Base-by-base conservation (phyloP, 2,888 invertebrate genomes). In the Plemyria rubiginata region DNA sequence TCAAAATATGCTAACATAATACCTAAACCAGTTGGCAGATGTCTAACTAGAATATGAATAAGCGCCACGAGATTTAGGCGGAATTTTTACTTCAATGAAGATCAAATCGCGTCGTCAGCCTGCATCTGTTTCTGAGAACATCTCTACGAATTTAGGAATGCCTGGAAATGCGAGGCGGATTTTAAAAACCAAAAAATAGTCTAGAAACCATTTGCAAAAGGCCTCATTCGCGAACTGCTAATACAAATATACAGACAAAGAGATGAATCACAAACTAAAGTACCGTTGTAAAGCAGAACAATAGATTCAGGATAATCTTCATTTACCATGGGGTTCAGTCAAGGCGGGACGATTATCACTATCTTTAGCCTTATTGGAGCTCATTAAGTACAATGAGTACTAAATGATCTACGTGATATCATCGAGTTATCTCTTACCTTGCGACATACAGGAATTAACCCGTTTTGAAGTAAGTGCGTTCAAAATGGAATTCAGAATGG, bases 281-380 rank as follows among this genome's bases (percentile, higher is more conserved):
- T 58, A 65, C 22, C 72, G 74, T 68, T 68, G 70, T 65, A 53
- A 63, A 60, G 50, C 60, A 66, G 66, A 77, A 80, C 79, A 82
- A 80, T 77, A 66, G 73, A 43, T 65, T 69, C 62, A 65, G 72
- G 76, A 76, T 78, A 71, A 80, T 76, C 78, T 71, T 66, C 60
- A 75, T 76, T 71, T 66, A 65, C n/a, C 62, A 61, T 61, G 60
- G 32, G 54, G 57, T 61, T 70, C 63, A 59, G 51, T 50, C 56
- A 60, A 60, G 61, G 57, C 28, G 28, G 52, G n/a, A 29, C 16
- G 55, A 52, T 60, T 48, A 56, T 38, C 51, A 46, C 46, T 40
- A 54, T 59, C 60, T 50, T 38, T 28, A 46, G 29, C 22, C 40
- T 56, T 38, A 51, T 40, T 59, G 41, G 13, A 52, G 52, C 32